These are phyloP conservation scores for Minunthozetes semirufus DNA, from an alignment of 2,888 invertebrate species.

Conservation along the genomic window DNA sequence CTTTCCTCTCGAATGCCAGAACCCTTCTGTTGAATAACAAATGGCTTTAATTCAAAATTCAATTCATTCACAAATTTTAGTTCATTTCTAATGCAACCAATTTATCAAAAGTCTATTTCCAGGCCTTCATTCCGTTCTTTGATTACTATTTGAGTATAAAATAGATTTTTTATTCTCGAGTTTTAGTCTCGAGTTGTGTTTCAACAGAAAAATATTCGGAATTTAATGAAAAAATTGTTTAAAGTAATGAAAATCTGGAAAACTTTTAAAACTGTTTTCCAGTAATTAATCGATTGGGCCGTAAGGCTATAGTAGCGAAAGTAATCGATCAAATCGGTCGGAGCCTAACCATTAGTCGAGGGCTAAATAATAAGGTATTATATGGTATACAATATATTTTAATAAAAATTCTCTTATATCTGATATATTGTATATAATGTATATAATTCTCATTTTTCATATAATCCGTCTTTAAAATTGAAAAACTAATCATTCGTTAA, in stretches of 20 bases:
- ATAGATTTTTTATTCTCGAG: background rate
- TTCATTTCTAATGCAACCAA: background rate
- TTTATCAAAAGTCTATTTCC: background rate
- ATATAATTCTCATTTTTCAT: background rate
- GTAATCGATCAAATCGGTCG: constrained; percentile 3
- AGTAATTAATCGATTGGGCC: constrained; percentile 1
- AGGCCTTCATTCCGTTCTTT: background rate
- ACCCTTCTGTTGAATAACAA: background rate
- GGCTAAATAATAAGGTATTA: background rate
- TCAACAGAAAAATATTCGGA: background rate
- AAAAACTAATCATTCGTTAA: background rate
- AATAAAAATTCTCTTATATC: background rate
- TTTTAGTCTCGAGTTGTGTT: background rate
- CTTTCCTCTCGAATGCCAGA: background rate
- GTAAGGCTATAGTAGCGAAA: constrained; percentile 2
- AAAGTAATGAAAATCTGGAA: background rate
- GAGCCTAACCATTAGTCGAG: background rate
- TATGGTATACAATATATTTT: background rate
- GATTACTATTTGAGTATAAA: background rate
- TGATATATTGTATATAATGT: background rate
- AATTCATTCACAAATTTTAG: constrained; percentile 1
- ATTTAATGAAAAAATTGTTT: background rate
- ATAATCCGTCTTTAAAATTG: background rate
- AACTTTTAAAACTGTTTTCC: background rate
- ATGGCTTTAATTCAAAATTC: background rate